A percentile compares a stretch with the other conserved stretches of the same genome.
Conservation (phyloP, 1,140 invertebrate genomes). For the Nasonia longicornis region DNA sequence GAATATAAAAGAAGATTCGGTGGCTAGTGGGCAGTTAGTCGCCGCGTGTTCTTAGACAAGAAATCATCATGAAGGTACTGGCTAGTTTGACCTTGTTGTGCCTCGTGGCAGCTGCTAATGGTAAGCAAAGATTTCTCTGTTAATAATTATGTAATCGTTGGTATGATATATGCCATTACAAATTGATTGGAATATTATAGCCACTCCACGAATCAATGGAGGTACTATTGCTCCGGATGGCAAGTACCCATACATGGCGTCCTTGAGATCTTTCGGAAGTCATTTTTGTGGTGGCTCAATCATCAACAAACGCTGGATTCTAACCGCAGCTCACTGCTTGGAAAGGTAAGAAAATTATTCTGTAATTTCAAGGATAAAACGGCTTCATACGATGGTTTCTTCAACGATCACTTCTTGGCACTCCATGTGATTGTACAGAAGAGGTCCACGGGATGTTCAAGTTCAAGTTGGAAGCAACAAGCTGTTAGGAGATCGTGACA, state of each 20-base stretch:
- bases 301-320: constrained; percentile 65
- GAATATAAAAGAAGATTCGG: too few species aligned
- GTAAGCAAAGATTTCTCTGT: too few species aligned
- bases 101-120: too few species aligned
- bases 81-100: too few species aligned
- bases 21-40: too few species aligned
- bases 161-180: too few species aligned
- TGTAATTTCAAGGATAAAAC: background rate
- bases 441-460: background rate
- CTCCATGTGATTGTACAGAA: background rate
- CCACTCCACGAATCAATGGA: constrained; percentile 48
- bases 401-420: background rate
- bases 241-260: constrained; percentile 67
- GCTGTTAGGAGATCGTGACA: constrained; percentile 54
- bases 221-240: constrained; percentile 54
- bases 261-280: constrained; percentile 58
- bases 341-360: constrained; percentile 40
- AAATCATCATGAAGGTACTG: too few species aligned
- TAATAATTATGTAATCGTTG: too few species aligned
- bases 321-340: constrained; percentile 72
- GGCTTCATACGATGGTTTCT: background rate
- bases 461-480: background rate
- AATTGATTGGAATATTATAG: background rate
- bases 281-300: constrained; percentile 71
- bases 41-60: too few species aligned